Conservation (phyloP, 2,888 invertebrate species). For the Eugnorisma glareosa region DNA sequence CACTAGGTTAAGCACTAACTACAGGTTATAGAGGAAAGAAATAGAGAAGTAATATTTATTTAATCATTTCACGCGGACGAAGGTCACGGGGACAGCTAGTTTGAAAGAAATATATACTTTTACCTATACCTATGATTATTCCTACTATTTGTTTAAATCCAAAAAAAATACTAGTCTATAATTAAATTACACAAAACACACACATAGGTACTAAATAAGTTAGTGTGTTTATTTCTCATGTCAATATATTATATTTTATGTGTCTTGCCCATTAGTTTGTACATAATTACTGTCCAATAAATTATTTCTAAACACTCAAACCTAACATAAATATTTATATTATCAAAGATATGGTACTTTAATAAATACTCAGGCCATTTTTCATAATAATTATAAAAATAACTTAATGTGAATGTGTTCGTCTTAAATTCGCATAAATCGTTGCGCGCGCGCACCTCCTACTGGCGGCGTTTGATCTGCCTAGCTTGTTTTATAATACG, state of each 20-base stretch:
- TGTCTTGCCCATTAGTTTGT: constrained; percentile 41
- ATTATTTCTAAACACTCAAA: constrained; percentile 35
- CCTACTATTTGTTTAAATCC: neutral
- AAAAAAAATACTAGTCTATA: neutral
- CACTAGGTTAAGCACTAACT: too few relatives aligned
- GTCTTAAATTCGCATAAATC: constrained; percentile 59
- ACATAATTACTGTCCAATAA: constrained; percentile 51
- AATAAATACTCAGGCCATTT: constrained; percentile 40
- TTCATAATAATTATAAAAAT: constrained; percentile 56
- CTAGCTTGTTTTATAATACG: constrained; percentile 55
- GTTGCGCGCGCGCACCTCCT: constrained; percentile 48
- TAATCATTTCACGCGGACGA: neutral
- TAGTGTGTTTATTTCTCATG: constrained; percentile 11
- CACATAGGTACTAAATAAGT: constrained; percentile 11
- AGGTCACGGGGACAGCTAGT: neutral
- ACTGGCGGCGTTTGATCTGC: constrained; percentile 61
- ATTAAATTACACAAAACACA: constrained; percentile 26
- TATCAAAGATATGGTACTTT: constrained; percentile 14
- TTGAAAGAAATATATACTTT: constrained; percentile 1
- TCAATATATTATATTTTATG: constrained; percentile 44
- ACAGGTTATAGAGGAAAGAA: too few relatives aligned
- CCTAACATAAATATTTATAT: constrained; percentile 37
- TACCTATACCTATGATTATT: neutral
- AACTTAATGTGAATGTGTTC: constrained; percentile 47
- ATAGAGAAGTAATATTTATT: too few relatives aligned